A percentile compares a stretch with the other conserved stretches of the same genome.
Evolutionary conservation across 2,113 vertebrate species (phyloP).

Genomic region (Oxyura jamaicensis): DNA sequence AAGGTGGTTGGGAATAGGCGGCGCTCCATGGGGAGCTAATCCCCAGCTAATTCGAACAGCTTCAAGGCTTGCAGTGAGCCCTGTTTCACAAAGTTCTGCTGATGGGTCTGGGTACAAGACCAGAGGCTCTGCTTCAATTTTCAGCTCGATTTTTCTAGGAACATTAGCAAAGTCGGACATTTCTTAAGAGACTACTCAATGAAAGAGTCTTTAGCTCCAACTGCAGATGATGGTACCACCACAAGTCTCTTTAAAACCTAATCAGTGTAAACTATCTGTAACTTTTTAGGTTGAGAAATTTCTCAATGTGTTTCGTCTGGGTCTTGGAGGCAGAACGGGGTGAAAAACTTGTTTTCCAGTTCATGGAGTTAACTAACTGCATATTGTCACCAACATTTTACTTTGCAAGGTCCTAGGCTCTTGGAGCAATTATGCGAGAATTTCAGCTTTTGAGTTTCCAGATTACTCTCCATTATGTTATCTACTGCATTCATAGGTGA

Average conservation of each 20-base stretch:
- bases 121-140: background rate
- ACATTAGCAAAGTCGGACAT: background rate
- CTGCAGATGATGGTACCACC: background rate
- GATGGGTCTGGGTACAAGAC: background rate
- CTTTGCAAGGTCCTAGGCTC: background rate
- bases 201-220: background rate
- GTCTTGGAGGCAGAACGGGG: background rate
- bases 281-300: background rate
- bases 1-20: background rate
- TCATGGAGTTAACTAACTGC: background rate
- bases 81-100: background rate
- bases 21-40: background rate
- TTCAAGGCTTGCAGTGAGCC: background rate
- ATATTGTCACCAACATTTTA: background rate
- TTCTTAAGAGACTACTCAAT: background rate
- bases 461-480: background rate
- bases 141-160: background rate
- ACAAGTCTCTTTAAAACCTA: accelerated
- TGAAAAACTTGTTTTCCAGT: background rate
- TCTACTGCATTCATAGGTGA: background rate
- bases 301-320: background rate
- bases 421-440: background rate
- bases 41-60: background rate
- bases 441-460: background rate
- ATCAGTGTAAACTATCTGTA: background rate